Evolutionary conservation across 2,797 vertebrate genomes (phyloP), one percentile per base, ranked within the genome.

Genomic region (Anniella stebbinsi): DNA sequence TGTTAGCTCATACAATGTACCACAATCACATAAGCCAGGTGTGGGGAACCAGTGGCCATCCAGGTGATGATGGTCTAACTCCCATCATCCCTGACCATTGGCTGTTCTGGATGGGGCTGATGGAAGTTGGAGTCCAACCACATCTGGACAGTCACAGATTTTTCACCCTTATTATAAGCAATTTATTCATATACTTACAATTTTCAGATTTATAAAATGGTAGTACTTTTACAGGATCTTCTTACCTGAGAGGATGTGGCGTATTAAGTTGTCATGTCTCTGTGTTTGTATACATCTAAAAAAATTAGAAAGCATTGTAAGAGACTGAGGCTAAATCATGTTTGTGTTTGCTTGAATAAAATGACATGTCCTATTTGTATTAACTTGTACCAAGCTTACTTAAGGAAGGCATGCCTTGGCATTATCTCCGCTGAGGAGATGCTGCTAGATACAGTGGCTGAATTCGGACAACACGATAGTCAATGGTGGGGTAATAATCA

Each of bases 341-440:
- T 41, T 78, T 85, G 51, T 21, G n/a, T 66, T 81, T 25, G 25
- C 33, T 36, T 75, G 69, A 41, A 6, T 38, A 60, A 41, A 25
- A 25, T 60, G 63, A 6, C 48, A 80, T 63, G 21, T 84, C 51
- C 80, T 93, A 63, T 57, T 92, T 17, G 82, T 89, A 41, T 66
- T 60, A 9, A 80, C 84, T 85, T 60, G 48, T 85, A 15, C 60
- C n/a, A 45, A 54, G 51, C 15, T 87, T 45, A 66, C 73, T 28
- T 36, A 80, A 17, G n/a, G 57, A 80, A 51, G 12, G 1, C 18
- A 0, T 83, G 87, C 86, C 92, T 91, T 78, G 9, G 28, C 36
- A 28, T 76, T 70, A 66, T 81, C 54, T 86, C 17, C 28, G 4
- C 78, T 11, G 48, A 54, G 63, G 78, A 9, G 13, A 25, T 0